These are phyloP conservation scores for Zophobas atratus DNA, from an alignment of 1,140 invertebrate species.

Conservation along the genomic window DNA sequence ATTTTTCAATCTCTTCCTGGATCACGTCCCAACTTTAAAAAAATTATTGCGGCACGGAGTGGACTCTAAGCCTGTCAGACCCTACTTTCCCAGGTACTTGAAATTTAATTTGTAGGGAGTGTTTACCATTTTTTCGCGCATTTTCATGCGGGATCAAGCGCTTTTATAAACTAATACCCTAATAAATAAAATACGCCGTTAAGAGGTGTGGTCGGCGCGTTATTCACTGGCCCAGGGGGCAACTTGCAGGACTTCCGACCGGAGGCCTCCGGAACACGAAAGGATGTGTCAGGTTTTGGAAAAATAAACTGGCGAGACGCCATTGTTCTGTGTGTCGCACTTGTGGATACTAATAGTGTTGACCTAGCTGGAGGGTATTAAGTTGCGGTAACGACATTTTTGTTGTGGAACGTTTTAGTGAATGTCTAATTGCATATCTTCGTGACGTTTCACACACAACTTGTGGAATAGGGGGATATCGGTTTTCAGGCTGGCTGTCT, in stretches of 20 bases:
- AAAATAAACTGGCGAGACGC: conserved; percentile 9
- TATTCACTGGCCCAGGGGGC: conserved; percentile 4
- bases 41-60: background rate
- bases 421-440: background rate
- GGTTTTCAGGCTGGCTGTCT: too few relatives aligned
- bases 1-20: conserved; percentile 22
- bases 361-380: background rate
- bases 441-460: too few relatives aligned
- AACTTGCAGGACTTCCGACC: conserved; percentile 1
- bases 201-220: conserved; percentile 4
- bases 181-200: conserved; percentile 23
- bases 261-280: conserved; percentile 11
- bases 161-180: conserved; percentile 22
- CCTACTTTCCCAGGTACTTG: conserved; percentile 29
- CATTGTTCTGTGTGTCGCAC: conserved; percentile 1
- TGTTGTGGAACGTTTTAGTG: background rate
- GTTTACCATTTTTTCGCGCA: conserved; percentile 15
- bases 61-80: conserved; percentile 20
- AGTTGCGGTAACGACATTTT: background rate
- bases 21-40: conserved; percentile 10
- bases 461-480: too few relatives aligned
- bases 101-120: conserved; percentile 34
- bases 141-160: conserved; percentile 22
- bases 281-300: conserved; percentile 9
- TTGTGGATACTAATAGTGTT: background rate